Evolutionary conservation across 2,888 invertebrate genomes (phyloP), one percentile per base, ranked within the genome.

Genomic region (Adelphocoris suturalis): DNA sequence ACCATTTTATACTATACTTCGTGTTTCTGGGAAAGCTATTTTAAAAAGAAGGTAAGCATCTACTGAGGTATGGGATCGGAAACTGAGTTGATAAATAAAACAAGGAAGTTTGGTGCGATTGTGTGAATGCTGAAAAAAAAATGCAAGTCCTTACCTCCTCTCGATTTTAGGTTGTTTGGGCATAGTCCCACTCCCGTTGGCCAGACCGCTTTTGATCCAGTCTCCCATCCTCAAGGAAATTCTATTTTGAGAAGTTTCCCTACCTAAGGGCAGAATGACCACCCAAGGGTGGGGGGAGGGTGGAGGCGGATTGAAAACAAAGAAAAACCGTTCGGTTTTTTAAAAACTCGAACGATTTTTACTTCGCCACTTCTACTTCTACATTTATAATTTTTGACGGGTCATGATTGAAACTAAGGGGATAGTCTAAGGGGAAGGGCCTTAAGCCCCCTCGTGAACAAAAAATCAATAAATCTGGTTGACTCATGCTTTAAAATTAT

Each of bases 381-480:
- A 78, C 16, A 19, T 75, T 75, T 28, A 19, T 11, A 16, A 19
- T 78, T 46, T 46, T 78, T 46, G 78, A 19, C 16, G 37, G 78
- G 4, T 3, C 46, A 78, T 46, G 16, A 46, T 46, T 46, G 12
- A 14, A 19, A 78, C 47, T 46, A 11, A 46, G 37, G 47, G 47
- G 46, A 13, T 76, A 27, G 11, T 76, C 27, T 19, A 16, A 27
- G 76, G 28, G 52, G 27, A 82, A 82, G 52, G 82, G 57, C 23
- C 85, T 11, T 13, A 12, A 12, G 68, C 75, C 68, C 55, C 57
- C 52, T 28, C 23, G 0, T 85, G 61, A 61, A n/a, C 23, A 47
- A 76, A 86, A 86, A 86, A 86, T 86, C 86, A 86, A 86, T 86
- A 86, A 86, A 86, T 86, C 86, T 16, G 23, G 23, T 46, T 86